These are phyloP conservation scores for Andrena bicolor DNA, from an alignment of 2,888 invertebrate species.

Conservation along the genomic window DNA sequence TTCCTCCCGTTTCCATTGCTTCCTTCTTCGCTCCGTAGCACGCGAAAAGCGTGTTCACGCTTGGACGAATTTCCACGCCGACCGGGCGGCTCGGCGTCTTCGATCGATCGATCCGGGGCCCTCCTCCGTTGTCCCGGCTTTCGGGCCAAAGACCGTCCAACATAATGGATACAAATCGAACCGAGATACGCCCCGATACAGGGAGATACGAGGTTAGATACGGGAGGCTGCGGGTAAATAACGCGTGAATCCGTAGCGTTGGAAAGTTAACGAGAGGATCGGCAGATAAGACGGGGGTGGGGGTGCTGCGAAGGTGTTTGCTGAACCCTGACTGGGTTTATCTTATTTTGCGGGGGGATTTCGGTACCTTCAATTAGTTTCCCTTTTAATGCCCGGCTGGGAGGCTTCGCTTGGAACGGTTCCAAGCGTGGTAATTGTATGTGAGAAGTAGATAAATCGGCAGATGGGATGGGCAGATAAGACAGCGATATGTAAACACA, in stretches of 20 bases:
- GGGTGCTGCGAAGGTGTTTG: background rate
- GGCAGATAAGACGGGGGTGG: conserved; percentile 16
- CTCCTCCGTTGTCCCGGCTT: conserved; percentile 11
- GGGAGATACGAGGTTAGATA: conserved; percentile 44
- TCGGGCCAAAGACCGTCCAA: conserved; percentile 32
- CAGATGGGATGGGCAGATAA: background rate
- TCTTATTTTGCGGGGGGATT: background rate
- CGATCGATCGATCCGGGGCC: conserved; percentile 39
- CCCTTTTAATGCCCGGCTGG: background rate
- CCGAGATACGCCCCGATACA: conserved; percentile 38
- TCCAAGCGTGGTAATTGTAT: conserved; percentile 1
- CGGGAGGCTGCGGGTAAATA: conserved; percentile 31
- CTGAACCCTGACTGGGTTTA: background rate
- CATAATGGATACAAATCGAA: conserved; percentile 67
- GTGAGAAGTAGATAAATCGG: conserved; percentile 10
- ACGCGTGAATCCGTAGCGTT: conserved; percentile 38
- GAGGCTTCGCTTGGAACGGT: background rate
- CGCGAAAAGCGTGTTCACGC: conserved; percentile 60
- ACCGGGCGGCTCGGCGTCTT: conserved; percentile 23
- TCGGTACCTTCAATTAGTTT: conserved; percentile 4
- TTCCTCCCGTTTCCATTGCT: background rate
- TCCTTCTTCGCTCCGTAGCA: background rate
- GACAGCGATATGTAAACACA: background rate
- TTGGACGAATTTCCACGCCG: conserved; percentile 57
- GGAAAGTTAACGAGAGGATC: conserved; percentile 36